Evolutionary conservation across 1,140 invertebrate species (phyloP).

Genomic region (Dendrolimus punctatus): DNA sequence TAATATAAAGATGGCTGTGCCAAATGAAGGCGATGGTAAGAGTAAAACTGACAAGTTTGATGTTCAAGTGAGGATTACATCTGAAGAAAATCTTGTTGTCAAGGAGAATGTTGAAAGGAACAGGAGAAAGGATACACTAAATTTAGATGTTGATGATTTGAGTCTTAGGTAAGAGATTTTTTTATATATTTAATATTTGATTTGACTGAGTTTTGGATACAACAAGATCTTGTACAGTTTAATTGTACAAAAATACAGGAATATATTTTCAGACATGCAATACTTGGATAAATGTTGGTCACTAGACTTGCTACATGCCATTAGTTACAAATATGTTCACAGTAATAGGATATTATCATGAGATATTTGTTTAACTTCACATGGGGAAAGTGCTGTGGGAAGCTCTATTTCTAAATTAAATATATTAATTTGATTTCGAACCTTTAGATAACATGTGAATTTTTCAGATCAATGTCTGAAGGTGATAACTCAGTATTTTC

Average conservation of each 20-base stretch:
- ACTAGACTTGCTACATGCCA: too few species aligned
- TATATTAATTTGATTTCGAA: background rate
- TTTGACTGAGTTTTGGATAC: too few species aligned
- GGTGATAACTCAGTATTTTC: conserved; percentile 69
- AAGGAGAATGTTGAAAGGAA: conserved; percentile 41
- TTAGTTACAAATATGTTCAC: too few species aligned
- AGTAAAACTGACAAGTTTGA: conserved; percentile 62
- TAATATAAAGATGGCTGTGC: conserved; percentile 61
- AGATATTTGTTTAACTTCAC: too few species aligned
- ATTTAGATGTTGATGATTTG: conserved; percentile 73
- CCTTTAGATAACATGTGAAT: background rate
- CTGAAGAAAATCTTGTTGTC: conserved; percentile 56
- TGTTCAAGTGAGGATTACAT: conserved; percentile 66
- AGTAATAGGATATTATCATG: too few species aligned
- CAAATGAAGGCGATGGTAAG: conserved; percentile 51
- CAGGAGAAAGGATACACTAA: conserved; percentile 66
- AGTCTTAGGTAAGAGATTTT: conserved; percentile 66
- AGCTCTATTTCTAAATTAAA: background rate
- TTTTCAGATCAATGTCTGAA: conserved; percentile 60
- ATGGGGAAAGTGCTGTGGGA: background rate
- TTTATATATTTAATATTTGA: conserved; percentile 4
- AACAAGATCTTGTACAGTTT: too few species aligned
- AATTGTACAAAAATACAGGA: too few species aligned
- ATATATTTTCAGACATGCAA: too few species aligned
- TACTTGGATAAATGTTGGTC: too few species aligned